Percentiles rank a stretch among this genome's conserved stretches.
Evolutionary conservation across 2,888 invertebrate species (phyloP).

Genomic region (Drosophila cognata): DNA sequence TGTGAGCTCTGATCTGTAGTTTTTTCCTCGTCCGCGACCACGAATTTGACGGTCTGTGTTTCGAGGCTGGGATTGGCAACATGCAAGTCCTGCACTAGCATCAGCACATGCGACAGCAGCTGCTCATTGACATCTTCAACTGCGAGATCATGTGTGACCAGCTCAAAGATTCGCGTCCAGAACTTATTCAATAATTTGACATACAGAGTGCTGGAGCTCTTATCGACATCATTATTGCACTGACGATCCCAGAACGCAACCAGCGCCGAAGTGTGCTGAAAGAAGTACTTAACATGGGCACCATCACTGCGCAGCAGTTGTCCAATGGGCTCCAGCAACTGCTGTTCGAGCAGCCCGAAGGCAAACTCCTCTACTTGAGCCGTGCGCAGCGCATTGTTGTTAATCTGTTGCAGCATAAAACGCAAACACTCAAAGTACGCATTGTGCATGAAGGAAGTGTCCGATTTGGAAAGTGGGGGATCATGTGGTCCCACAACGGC

Average conservation of each 20-base stretch:
- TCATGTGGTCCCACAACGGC: constrained; percentile 88
- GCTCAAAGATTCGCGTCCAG: constrained; percentile 78
- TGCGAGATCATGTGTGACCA: constrained; percentile 66
- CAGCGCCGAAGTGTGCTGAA: constrained; percentile 86
- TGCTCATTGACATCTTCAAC: constrained; percentile 64
- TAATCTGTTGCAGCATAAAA: constrained; percentile 86
- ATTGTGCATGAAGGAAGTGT: constrained; percentile 88
- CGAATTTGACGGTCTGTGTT: constrained; percentile 87
- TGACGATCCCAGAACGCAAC: constrained; percentile 87
- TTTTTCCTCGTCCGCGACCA: constrained; percentile 72
- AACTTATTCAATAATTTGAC: constrained; percentile 71
- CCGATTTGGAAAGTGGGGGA: constrained; percentile 86
- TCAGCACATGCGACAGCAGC: constrained; percentile 84
- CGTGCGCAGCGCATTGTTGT: constrained; percentile 74
- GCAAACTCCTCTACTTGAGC: constrained; percentile 50
- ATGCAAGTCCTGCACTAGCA: constrained; percentile 84
- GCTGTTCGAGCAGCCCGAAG: constrained; percentile 64
- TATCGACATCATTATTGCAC: constrained; percentile 47
- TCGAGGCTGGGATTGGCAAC: constrained; percentile 83
- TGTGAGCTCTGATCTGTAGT: constrained; percentile 25
- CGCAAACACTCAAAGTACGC: constrained; percentile 91
- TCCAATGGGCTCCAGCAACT: constrained; percentile 85
- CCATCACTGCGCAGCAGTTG: constrained; percentile 85
- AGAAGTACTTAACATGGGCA: constrained; percentile 84
- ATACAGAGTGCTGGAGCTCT: constrained; percentile 71